Evolutionary conservation across 1,140 invertebrate species (phyloP), one percentile per base, ranked within the genome.

Genomic region (Formica exsecta): DNA sequence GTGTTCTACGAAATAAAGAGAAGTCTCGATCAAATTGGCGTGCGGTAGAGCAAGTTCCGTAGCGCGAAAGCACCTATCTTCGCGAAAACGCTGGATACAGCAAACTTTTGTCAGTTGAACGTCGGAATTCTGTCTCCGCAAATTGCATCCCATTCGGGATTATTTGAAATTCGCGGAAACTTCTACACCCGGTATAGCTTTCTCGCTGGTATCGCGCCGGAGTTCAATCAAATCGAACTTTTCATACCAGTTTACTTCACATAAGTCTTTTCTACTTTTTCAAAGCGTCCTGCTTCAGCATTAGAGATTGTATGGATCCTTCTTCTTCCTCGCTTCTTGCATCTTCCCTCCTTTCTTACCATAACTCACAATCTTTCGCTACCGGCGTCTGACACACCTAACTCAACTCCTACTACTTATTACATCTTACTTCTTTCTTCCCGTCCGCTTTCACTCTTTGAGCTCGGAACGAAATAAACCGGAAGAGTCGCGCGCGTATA

Each of bases 111-210:
- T 64, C 91, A 73, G 88, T 87, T 92, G 89, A 92, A 93, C 88
- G 85, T 79, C 90, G 81, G 89, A 91, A 87, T 90, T 87, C 81
- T 86, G 90, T 92, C 90, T 88, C 92, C 91, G 87, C 91, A 94
- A 94, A 94, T 94, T 94, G 93, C 93, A 86, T 92, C 91, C 92
- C 89, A 93, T 94, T 94, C 93, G 93, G 84, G 87, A 94, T 94
- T 92, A 94, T 94, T 94, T 93, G 92, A 93, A 94, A 94, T 93
- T 93, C 93, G 92, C 90, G 86, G 91, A 91, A 93, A 94, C 90
- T 93, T 93, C 87, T 87, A 73, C 87, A 62, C 77, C 75, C 70
- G 92, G 89, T 91, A 84, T 74, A 91, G 92, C 91, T 92, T 89
- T 86, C 87, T 74, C 73, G n/a, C 86, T 36, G 32, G 90, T 92